phyloP scores from a whole-genome alignment of 1,140 invertebrate species.

The Pseudomyrmex flavicornis region DNA sequence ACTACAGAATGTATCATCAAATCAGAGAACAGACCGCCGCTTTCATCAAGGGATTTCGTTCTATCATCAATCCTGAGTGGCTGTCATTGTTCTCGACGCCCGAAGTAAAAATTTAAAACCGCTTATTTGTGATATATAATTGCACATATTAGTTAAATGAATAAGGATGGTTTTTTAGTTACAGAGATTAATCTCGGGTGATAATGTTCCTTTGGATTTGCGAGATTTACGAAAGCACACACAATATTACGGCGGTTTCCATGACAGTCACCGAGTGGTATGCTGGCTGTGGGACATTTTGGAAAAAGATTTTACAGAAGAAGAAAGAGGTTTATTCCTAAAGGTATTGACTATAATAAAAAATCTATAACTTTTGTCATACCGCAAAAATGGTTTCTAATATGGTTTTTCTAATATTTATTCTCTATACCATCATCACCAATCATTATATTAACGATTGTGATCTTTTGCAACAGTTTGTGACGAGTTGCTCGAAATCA shows the following conservation, averaged over 20 bases:
- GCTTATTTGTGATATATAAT: neutral
- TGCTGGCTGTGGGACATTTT: constrained; percentile 99
- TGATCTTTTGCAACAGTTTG: constrained; percentile 90
- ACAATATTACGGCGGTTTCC: constrained; percentile 99
- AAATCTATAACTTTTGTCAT: neutral
- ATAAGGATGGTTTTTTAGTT: constrained; percentile 84
- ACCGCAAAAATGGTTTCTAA: neutral
- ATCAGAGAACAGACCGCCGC: constrained; percentile 98
- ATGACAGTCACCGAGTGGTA: constrained; percentile 98
- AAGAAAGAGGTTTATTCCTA: constrained; percentile 96
- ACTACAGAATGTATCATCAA: constrained; percentile 98
- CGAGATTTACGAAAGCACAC: constrained; percentile 96
- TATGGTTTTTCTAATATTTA: neutral
- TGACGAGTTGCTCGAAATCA: constrained; percentile 99
- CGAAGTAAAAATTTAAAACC: constrained; percentile 88
- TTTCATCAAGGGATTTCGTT: constrained; percentile 98
- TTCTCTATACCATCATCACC: neutral
- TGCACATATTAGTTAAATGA: neutral
- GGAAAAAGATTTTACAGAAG: constrained; percentile 96
- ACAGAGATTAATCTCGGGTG: constrained; percentile 95
- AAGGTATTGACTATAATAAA: constrained; percentile 87
- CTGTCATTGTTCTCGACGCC: constrained; percentile 97
- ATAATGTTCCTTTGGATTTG: constrained; percentile 96
- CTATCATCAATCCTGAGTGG: constrained; percentile 98
- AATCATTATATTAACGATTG: neutral